A percentile compares a stretch with the other conserved stretches of the same genome.
Conservation (phyloP, 2,888 invertebrate species). For the Drosophila lutescens region DNA sequence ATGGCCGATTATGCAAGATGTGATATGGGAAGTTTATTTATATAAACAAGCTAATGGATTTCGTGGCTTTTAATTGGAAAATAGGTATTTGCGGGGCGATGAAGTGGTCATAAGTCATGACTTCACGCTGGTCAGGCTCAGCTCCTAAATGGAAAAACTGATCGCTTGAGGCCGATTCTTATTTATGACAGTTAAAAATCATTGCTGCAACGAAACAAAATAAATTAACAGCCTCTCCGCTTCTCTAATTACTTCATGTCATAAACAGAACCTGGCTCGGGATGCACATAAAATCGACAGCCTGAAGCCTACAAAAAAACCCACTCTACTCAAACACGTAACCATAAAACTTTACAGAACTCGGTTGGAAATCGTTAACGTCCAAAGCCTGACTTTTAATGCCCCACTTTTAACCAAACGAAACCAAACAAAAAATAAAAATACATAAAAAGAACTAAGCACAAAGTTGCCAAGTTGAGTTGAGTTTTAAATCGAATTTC, state of each 20-base stretch:
- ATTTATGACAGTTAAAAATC: background rate
- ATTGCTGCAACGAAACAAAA: background rate
- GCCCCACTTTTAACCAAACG: conserved; percentile 17
- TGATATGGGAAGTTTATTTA: conserved; percentile 47
- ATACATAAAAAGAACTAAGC: conserved; percentile 19
- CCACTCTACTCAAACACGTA: background rate
- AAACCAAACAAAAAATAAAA: background rate
- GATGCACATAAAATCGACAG: conserved; percentile 2
- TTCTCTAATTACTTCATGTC: conserved; percentile 12
- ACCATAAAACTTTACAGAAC: conserved; percentile 40
- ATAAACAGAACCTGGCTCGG: conserved; percentile 29
- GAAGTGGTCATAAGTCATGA: conserved; percentile 8
- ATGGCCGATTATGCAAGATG: conserved; percentile 68
- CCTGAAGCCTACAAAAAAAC: background rate
- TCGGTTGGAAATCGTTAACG: conserved; percentile 40
- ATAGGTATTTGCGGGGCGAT: conserved; percentile 14
- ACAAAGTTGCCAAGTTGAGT: conserved; percentile 27
- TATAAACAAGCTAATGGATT: conserved; percentile 57
- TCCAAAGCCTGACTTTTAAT: conserved; percentile 21
- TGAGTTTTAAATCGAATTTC: conserved; percentile 5
- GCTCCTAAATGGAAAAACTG: background rate
- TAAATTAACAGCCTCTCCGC: background rate
- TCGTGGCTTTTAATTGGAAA: conserved; percentile 35
- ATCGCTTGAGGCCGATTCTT: background rate
- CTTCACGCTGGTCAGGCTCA: conserved; percentile 1